These are phyloP conservation scores for Melanogrammus aeglefinus DNA, from an alignment of 2,797 vertebrate genomes.

Conservation along the genomic window DNA sequence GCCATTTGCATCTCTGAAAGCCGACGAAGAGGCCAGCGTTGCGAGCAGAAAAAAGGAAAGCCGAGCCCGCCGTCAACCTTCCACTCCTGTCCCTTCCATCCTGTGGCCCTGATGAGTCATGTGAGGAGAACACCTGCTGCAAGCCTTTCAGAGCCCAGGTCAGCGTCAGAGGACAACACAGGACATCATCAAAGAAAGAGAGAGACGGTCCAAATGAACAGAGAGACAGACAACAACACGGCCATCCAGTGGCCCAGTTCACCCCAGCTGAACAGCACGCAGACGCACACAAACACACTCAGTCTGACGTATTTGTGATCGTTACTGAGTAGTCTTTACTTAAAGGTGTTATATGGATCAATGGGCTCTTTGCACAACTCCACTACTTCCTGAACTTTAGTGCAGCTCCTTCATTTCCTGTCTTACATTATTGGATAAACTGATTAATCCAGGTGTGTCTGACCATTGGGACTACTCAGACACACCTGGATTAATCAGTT, in stretches of 20 bases:
- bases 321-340: no score
- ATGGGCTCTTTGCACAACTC: no score
- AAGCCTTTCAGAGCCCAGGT: conserved; percentile 51
- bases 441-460: no score
- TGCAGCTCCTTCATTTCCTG: no score
- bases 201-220: conserved; percentile 7
- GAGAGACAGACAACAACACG: not conserved
- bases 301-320: not conserved
- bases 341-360: no score
- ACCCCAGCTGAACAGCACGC: not conserved
- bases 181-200: conserved; percentile 5
- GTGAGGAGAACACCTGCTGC: conserved; percentile 69
- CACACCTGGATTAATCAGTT: no score
- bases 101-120: conserved; percentile 50
- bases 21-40: conserved; percentile 70
- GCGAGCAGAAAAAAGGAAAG: conserved; percentile 60
- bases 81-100: conserved; percentile 51
- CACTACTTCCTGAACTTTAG: no score
- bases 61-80: conserved; percentile 56
- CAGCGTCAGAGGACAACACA: conserved; percentile 27
- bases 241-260: not conserved
- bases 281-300: not conserved
- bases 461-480: no score
- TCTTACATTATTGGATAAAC: no score
- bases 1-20: conserved; percentile 72